phyloP scores from a whole-genome alignment of 2,113 vertebrate species.

The Rana temporaria region DNA sequence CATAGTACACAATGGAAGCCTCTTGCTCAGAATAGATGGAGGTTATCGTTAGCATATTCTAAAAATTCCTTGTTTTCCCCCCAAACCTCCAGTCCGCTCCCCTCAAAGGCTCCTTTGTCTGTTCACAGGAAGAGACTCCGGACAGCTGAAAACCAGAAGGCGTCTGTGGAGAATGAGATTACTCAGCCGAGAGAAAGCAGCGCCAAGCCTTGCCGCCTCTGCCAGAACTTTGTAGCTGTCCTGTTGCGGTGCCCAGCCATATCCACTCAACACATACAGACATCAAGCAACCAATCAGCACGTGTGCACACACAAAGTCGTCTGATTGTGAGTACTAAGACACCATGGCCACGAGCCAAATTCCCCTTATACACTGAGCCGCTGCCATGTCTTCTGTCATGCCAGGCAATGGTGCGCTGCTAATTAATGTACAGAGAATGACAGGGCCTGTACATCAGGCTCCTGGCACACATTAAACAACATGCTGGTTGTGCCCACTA shows the following conservation, averaged over 20 bases:
- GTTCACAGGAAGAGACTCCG: constrained; percentile 84
- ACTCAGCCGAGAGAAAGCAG: constrained; percentile 89
- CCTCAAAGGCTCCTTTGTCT: constrained; percentile 85
- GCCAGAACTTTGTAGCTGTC: constrained; percentile 89
- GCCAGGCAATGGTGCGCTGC: neutral
- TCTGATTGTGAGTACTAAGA: constrained; percentile 91
- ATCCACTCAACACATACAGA: constrained; percentile 87
- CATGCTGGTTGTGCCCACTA: neutral
- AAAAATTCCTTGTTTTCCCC: constrained; percentile 78
- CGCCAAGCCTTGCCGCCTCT: constrained; percentile 87
- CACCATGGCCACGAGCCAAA: neutral
- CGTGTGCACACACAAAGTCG: constrained; percentile 83
- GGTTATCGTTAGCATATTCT: constrained; percentile 85
- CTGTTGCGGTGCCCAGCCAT: constrained; percentile 82
- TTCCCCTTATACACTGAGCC: constrained; percentile 11
- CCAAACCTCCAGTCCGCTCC: constrained; percentile 77
- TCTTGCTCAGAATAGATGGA: constrained; percentile 64
- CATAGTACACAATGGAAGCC: constrained; percentile 17
- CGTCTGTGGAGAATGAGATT: constrained; percentile 96
- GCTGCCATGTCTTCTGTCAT: neutral
- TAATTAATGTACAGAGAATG: neutral
- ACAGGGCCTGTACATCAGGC: neutral
- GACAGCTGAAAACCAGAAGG: constrained; percentile 90
- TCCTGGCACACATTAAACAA: neutral
- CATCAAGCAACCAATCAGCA: constrained; percentile 84